Evolutionary conservation across 2,797 vertebrate genomes (phyloP).

Genomic region (Capromys pilorides): DNA sequence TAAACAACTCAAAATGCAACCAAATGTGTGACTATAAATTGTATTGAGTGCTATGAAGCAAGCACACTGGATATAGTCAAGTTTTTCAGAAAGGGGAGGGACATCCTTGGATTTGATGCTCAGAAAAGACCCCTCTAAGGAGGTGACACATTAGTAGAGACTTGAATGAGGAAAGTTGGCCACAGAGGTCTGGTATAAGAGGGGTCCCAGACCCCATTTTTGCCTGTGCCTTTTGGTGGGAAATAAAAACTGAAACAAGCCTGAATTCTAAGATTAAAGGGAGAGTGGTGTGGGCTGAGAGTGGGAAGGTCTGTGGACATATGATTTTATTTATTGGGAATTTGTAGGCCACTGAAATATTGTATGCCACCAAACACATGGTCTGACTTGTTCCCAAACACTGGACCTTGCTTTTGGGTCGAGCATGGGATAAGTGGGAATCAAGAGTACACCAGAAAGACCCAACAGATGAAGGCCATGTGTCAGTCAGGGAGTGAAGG

Average conservation of each 20-base stretch:
- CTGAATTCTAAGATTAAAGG: background rate
- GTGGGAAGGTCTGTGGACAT: background rate
- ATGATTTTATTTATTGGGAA: background rate
- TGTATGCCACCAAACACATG: background rate
- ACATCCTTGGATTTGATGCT: background rate
- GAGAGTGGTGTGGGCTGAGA: background rate
- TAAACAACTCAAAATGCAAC: background rate
- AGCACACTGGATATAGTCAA: no score
- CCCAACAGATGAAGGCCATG: background rate
- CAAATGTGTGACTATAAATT: background rate
- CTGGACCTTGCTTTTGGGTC: background rate
- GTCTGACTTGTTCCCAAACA: background rate
- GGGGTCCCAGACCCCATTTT: background rate
- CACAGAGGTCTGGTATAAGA: background rate
- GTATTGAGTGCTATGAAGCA: background rate
- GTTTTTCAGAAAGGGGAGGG: background rate
- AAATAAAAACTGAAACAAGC: background rate
- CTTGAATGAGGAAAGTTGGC: background rate
- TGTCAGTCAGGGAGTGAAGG: background rate
- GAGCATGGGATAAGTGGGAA: background rate
- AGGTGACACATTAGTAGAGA: background rate
- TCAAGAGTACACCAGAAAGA: background rate
- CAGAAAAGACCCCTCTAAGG: background rate
- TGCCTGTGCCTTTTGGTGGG: background rate
- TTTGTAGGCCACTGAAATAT: background rate